Evolutionary conservation across 2,113 vertebrate species (phyloP).

Genomic region (Athene noctua): DNA sequence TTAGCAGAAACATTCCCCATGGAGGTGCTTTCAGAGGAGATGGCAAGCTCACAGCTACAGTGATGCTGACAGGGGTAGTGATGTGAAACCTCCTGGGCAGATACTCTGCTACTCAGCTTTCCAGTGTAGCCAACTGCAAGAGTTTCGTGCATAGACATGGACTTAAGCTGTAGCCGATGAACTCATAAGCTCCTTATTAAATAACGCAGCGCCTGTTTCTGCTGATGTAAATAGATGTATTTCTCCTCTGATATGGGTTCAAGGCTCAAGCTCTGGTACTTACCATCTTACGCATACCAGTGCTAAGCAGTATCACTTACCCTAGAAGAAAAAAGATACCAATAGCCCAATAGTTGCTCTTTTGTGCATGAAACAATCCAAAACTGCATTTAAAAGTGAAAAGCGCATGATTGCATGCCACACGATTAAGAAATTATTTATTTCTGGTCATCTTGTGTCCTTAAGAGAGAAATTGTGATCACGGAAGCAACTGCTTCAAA

Average conservation of each 20-base stretch:
- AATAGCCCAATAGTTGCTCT: not conserved
- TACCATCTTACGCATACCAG: not conserved
- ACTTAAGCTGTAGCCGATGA: not conserved
- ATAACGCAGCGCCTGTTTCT: not conserved
- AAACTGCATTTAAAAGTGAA: not conserved
- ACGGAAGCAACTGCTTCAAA: not conserved
- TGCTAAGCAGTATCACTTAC: not conserved
- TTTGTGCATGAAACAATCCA: slow-evolving; percentile 2
- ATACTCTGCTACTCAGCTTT: not conserved
- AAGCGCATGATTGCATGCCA: not conserved
- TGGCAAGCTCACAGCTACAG: not conserved
- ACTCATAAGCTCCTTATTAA: not conserved
- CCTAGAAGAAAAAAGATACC: not conserved
- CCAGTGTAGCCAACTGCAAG: not conserved
- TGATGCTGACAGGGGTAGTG: accelerated
- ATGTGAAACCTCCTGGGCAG: not conserved
- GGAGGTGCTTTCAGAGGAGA: not conserved
- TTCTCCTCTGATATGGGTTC: not conserved
- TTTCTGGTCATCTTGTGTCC: not conserved
- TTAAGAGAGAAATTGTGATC: not conserved
- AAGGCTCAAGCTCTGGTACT: not conserved
- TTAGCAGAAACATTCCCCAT: not conserved
- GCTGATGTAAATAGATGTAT: not conserved
- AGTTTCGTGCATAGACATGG: accelerated
- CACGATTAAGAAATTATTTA: not conserved